phyloP scores from a whole-genome alignment of 2,888 invertebrate species.

The Eupithecia subumbrata region DNA sequence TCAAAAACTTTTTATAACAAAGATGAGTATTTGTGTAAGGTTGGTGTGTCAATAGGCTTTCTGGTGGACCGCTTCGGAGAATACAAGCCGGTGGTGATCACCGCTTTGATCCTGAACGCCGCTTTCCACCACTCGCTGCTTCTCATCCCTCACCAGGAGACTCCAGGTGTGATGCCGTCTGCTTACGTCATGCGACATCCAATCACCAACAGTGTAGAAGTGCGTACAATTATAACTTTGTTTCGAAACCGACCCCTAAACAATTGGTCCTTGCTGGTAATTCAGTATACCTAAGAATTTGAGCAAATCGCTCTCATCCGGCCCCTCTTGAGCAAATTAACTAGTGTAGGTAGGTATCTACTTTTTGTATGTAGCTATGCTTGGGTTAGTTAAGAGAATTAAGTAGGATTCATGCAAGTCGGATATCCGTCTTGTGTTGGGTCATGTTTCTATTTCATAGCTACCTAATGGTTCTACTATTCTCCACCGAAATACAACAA shows the following conservation, averaged over 20 bases:
- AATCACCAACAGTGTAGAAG: slow-evolving; percentile 88
- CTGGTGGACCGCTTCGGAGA: slow-evolving; percentile 94
- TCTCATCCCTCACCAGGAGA: slow-evolving; percentile 91
- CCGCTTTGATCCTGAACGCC: slow-evolving; percentile 90
- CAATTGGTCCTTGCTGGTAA: slow-evolving; percentile 64
- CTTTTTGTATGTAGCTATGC: slow-evolving; percentile 68
- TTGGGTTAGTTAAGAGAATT: slow-evolving; percentile 77
- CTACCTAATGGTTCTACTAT: slow-evolving; percentile 12
- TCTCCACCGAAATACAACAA: slow-evolving; percentile 32
- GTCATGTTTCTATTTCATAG: slow-evolving; percentile 42
- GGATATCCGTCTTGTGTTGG: slow-evolving; percentile 53
- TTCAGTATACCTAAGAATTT: slow-evolving; percentile 78
- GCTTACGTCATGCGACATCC: slow-evolving; percentile 91
- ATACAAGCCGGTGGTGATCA: slow-evolving; percentile 92
- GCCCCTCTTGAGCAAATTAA: slow-evolving; percentile 75
- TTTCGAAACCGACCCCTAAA: slow-evolving; percentile 62
- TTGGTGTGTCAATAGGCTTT: slow-evolving; percentile 84
- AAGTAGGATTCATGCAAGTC: slow-evolving; percentile 71
- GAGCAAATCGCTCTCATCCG: slow-evolving; percentile 82
- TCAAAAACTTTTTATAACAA: slow-evolving; percentile 8
- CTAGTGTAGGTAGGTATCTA: slow-evolving; percentile 58
- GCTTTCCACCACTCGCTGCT: slow-evolving; percentile 91
- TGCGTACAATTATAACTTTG: slow-evolving; percentile 61
- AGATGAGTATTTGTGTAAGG: slow-evolving; percentile 29
- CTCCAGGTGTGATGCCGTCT: slow-evolving; percentile 89